Evolutionary conservation across 2,797 vertebrate genomes (phyloP), one percentile per base, ranked within the genome.

Genomic region (Sebastes glaucus): DNA sequence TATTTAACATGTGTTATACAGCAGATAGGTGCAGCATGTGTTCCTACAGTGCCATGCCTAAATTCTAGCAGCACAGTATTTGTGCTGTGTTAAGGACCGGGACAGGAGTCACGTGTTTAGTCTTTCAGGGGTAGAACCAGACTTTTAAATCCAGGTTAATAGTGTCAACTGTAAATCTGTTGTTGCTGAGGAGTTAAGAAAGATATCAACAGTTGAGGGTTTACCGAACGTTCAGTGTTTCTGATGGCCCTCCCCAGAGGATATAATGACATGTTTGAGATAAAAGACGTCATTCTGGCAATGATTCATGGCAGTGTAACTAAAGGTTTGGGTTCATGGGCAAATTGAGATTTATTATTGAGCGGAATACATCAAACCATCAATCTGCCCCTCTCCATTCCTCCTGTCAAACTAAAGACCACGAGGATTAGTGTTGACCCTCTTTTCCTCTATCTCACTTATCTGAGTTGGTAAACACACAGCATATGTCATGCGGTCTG

Each of bases 371-470:
- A 78, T 20, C 23, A 30, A 38, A n/a, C 28, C 23, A 74, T 85
- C 61, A 69, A 23, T 65, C 49, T 65, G 27, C 32, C 65, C 4
- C 11, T 11, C 52, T 69, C 57, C 27, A 28, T 67, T 71, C 55
- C 59, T 72, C n/a, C 46, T 80, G 66, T 79, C 84, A 78, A 77
- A 72, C 46, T 65, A 27, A 77, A 88, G 72, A 78, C 32, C 56
- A 35, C 1, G 2, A 18, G 76, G 81, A 75, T 90, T 66, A 81
- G 7, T 2, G 10, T 11, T 77, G 67, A 78, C 87, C 75, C 18
- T 1, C 4, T 78, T 86, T 69, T 16, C 2, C 13, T 52, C 16
- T 8, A 7, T 32, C 42, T 28, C 27, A 2, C 22, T 32, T 81
- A 42, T 75, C 62, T 78, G 10, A n/a, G 28, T 81, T 14, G 11